Conservation (phyloP, 2,888 invertebrate species). For the Nemurella pictetii region DNA sequence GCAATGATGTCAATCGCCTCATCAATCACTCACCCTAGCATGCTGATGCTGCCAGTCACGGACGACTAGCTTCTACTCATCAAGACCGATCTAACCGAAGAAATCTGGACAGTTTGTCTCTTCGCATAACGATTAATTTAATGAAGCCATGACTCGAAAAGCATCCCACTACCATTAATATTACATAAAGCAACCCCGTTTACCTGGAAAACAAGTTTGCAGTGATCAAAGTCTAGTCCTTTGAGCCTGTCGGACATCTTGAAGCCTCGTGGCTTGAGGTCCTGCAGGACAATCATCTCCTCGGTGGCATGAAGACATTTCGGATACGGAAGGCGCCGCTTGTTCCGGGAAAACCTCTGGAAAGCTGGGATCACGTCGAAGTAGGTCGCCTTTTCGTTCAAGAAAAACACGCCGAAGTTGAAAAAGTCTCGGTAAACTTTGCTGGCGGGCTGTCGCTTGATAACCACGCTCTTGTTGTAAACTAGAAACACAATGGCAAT, state of each 20-base stretch:
- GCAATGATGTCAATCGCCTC: neutral
- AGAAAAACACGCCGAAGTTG: conserved; percentile 35
- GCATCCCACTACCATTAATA: neutral
- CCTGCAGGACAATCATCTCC: conserved; percentile 44
- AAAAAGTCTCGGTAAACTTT: conserved; percentile 31
- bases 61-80: neutral
- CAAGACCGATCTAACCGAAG: neutral
- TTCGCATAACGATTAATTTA: neutral
- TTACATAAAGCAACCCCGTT: neutral
- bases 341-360: conserved; percentile 25
- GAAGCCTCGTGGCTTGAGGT: conserved; percentile 44
- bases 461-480: conserved; percentile 30
- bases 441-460: conserved; percentile 36
- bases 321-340: conserved; percentile 41
- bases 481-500: neutral
- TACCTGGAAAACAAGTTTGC: conserved; percentile 44
- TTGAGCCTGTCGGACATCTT: conserved; percentile 43
- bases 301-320: conserved; percentile 44
- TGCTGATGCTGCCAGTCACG: neutral
- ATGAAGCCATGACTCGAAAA: neutral
- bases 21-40: neutral
- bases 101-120: neutral
- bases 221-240: conserved; percentile 44
- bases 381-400: conserved; percentile 37
- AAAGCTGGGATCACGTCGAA: conserved; percentile 32